Percentiles rank a stretch among this genome's conserved stretches.
These are phyloP conservation scores for Acrocyrtus sp. DNA, from an alignment of 2,888 invertebrate genomes.

Conservation along the genomic window DNA sequence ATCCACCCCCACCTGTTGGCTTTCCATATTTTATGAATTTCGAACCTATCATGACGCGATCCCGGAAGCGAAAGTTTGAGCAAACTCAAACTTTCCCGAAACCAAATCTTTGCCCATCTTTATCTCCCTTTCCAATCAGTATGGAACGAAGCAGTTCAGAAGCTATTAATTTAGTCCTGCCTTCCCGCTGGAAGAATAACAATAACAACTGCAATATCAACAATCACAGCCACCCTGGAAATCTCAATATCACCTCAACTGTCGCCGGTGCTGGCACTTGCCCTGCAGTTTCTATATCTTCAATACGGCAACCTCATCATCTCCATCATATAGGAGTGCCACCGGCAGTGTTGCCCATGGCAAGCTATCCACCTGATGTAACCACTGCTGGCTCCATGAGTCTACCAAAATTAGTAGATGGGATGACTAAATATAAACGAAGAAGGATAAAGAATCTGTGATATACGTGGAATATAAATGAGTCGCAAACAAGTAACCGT, in stretches of 20 bases:
- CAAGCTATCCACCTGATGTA: slow-evolving; percentile 12
- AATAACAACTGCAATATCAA: too few relatives aligned
- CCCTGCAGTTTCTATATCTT: background rate
- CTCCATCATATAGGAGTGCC: too few relatives aligned
- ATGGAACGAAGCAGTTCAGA: slow-evolving; percentile 20
- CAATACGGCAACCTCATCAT: slow-evolving; percentile 21
- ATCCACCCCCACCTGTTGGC: slow-evolving; percentile 22
- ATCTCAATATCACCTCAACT: slow-evolving; percentile 23
- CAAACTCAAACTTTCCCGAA: slow-evolving; percentile 36
- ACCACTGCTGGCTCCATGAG: slow-evolving; percentile 12
- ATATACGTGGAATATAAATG: slow-evolving; percentile 53
- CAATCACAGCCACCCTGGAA: slow-evolving; percentile 7
- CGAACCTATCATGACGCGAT: slow-evolving; percentile 63
- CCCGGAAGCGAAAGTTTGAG: slow-evolving; percentile 61
- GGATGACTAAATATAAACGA: slow-evolving; percentile 49
- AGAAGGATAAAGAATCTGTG: slow-evolving; percentile 60
- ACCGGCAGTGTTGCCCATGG: too few relatives aligned
- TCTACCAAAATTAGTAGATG: slow-evolving; percentile 37
- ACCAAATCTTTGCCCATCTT: background rate
- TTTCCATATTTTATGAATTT: slow-evolving; percentile 46
- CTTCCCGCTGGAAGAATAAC: slow-evolving; percentile 46
- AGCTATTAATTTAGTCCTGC: slow-evolving; percentile 51
- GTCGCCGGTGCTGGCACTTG: slow-evolving; percentile 3
- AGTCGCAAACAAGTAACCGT: slow-evolving; percentile 33
- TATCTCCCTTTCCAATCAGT: slow-evolving; percentile 21